Evolutionary conservation across 2,113 vertebrate genomes (phyloP), one percentile per base, ranked within the genome.

Genomic region (Atherinomorus stipes): DNA sequence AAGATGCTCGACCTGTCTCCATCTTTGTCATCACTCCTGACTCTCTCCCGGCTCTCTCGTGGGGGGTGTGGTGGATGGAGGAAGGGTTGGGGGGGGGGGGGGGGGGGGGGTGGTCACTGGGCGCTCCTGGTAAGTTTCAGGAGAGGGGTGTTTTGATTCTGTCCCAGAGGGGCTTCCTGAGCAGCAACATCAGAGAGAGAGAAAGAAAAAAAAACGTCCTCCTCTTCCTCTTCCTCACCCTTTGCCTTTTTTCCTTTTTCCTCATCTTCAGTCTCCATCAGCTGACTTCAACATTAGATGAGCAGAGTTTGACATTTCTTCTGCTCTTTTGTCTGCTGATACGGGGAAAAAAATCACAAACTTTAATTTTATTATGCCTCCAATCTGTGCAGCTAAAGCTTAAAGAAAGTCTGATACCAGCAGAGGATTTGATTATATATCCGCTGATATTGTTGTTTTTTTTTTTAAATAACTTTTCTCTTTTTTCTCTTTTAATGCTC

Each of bases 61-160:
- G 44, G 19, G 44, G 44, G 16, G 42, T 13, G 15, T 2, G 42
- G 7, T 66, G 72, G 44, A 7, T 7, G 44, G 44, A 47, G 44
- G 44, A 2, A 3, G 15, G 7, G 69, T n/a, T 42, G 40, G 44
- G 18, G 19, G 44, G 44, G n/a, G 44, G 44, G 5, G 15, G 15
- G 7, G 69, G 72, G 76, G 79, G 51, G 18, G 45, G 63, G 78
- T 60, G 88, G 87, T 85, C 85, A 71, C 76, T n/a, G 23, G 67
- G 61, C 44, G 34, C 75, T 77, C 22, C 34, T 18, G 64, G 72
- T 62, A 71, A 74, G 78, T 64, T 76, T 74, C 81, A 71, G 74
- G 51, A 67, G 65, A 85, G 64, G 75, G 75, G 31, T 67, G 79
- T 74, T 90, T 81, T 89, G 86, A 87, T 90, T 88, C 64, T 0